Evolutionary conservation across 1,140 invertebrate species (phyloP).

Genomic region (Theocolax elegans): DNA sequence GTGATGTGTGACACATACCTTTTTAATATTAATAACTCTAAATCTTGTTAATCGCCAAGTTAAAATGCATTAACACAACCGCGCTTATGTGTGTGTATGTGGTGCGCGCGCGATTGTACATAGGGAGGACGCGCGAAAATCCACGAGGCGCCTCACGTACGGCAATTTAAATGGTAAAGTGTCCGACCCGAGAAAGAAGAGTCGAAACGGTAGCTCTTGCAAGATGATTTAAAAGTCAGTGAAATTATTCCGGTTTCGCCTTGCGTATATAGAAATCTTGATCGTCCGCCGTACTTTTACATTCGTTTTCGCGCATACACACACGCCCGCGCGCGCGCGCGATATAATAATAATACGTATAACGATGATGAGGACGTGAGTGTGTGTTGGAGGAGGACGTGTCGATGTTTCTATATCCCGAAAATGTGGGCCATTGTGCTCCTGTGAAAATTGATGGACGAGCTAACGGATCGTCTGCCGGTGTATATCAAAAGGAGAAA

Average conservation of each 20-base stretch:
- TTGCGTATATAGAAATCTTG: no score
- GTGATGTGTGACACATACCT: no score
- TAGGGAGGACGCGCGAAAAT: background rate
- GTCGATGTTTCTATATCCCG: no score
- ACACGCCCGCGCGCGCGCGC: no score
- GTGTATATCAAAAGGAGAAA: constrained; percentile 32
- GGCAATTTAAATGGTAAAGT: constrained; percentile 24
- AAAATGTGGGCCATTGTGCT: background rate
- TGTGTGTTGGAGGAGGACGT: no score
- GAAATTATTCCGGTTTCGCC: constrained; percentile 3
- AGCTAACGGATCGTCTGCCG: constrained; percentile 24
- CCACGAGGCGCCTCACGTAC: constrained; percentile 22
- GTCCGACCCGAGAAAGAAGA: background rate
- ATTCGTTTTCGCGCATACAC: no score
- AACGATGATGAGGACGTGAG: no score
- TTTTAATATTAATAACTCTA: no score
- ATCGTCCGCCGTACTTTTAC: no score
- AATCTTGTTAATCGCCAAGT: background rate
- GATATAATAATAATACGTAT: no score
- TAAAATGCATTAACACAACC: background rate
- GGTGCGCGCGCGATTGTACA: background rate
- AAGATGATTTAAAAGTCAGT: constrained; percentile 9
- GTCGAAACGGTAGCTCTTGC: background rate
- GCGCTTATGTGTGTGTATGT: no score
- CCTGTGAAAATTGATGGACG: background rate